phyloP scores from a whole-genome alignment of 2,113 vertebrate genomes.

The Nannobrachium achirus region DNA sequence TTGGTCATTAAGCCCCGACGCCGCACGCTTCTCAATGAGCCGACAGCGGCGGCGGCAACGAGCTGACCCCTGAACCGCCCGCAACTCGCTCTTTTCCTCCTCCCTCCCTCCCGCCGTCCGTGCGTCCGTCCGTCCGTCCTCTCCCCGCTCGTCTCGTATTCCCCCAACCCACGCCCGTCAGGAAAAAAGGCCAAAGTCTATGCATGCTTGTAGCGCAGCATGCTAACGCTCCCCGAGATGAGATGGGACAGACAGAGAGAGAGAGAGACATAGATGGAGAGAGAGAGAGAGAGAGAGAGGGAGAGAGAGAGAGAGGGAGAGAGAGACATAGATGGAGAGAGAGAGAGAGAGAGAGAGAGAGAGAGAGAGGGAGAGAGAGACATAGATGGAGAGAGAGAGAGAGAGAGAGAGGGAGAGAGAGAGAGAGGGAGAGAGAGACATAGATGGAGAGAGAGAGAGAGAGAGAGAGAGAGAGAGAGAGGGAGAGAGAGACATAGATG shows the following conservation, averaged over 20 bases:
- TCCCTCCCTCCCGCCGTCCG: background rate
- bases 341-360: slow-evolving; percentile 61
- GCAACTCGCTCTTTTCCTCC: slow-evolving; percentile 29
- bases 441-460: slow-evolving; percentile 55
- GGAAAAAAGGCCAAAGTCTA: slow-evolving; percentile 63
- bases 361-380: slow-evolving; percentile 57
- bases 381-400: slow-evolving; percentile 54
- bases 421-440: slow-evolving; percentile 62
- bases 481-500: slow-evolving; percentile 62
- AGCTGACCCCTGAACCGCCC: slow-evolving; percentile 66
- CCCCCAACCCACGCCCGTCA: slow-evolving; percentile 71
- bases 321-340: slow-evolving; percentile 50
- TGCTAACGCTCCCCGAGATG: slow-evolving; percentile 65
- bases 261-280: too few species aligned
- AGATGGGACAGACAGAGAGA: slow-evolving; percentile 46
- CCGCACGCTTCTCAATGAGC: slow-evolving; percentile 65
- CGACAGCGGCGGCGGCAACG: slow-evolving; percentile 33
- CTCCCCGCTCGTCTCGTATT: slow-evolving; percentile 29
- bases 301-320: slow-evolving; percentile 59
- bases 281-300: background rate
- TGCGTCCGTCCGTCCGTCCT: too few species aligned
- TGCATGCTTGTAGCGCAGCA: slow-evolving; percentile 75
- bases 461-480: slow-evolving; percentile 54
- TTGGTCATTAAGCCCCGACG: slow-evolving; percentile 65
- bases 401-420: slow-evolving; percentile 53